Base-by-base conservation (phyloP, 2,888 invertebrate species). In the Ecdyonurus torrentis region DNA sequence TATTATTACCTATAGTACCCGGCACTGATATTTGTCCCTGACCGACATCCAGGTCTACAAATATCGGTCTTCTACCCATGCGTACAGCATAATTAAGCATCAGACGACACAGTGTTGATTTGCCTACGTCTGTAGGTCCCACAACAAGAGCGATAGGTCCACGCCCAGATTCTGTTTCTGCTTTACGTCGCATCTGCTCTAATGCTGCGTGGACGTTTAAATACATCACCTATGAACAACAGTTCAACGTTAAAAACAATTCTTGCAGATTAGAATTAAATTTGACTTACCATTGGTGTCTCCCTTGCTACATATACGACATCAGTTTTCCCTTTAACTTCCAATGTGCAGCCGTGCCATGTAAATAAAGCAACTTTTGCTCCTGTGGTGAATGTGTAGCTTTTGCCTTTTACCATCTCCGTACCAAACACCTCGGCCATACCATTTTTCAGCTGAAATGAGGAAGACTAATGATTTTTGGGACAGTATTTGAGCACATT, bases 401-500 rank as follows among this genome's bases (percentile, higher is more conserved):
- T 85, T 75, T 93, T 96, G 62, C 91, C 91, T 76, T 90, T 90
- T 0, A 94, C 91, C 64, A 99, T 73, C 75, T 98, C 98, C 0
- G 96, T 93, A 1, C 98, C 99, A 77, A 98, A 99, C 58, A 98
- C 83, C 78, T 99, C 99, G 0, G 96, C 97, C 70, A 87, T 83
- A 1, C 98, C 98, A 70, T 83, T 85, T 72, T 90, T 85, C 65
- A 99, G 78, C 87, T 95, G 74, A 52, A 71, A 73, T 69, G 69
- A 58, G 61, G n/a, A n/a, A n/a, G n/a, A n/a, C n/a, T n/a, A n/a
- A n/a, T n/a, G n/a, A n/a, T n/a, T n/a, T n/a, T n/a, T n/a, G n/a
- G n/a, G n/a, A n/a, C n/a, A n/a, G n/a, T n/a, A n/a, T n/a, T n/a
- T n/a, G n/a, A n/a, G n/a, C n/a, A n/a, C n/a, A n/a, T n/a, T n/a